These are phyloP conservation scores for Chaitophorus viminalis DNA, from an alignment of 2,888 invertebrate genomes.

Conservation along the genomic window DNA sequence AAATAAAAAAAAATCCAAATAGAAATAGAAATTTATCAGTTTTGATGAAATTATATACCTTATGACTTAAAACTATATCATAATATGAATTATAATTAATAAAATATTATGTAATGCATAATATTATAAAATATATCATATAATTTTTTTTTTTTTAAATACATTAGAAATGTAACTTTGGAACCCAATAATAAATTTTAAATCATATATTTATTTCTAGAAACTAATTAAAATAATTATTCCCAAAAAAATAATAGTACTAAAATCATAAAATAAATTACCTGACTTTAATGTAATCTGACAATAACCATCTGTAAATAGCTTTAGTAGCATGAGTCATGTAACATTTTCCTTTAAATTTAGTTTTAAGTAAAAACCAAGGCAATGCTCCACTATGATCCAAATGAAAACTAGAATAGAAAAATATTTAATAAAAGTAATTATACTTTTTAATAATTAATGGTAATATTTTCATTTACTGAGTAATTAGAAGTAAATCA, in stretches of 20 bases:
- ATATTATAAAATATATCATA: too few relatives aligned
- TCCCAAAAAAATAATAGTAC: background rate
- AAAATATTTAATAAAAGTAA: background rate
- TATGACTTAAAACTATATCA: too few relatives aligned
- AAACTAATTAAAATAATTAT: background rate
- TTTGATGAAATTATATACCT: too few relatives aligned
- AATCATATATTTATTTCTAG: too few relatives aligned
- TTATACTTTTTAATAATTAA: background rate
- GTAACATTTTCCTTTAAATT: conserved; percentile 96
- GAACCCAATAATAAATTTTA: background rate
- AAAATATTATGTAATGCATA: too few relatives aligned
- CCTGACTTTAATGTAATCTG: conserved; percentile 99
- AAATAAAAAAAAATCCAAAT: background rate
- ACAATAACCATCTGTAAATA: conserved; percentile 97
- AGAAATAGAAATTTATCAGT: background rate
- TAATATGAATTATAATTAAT: too few relatives aligned
- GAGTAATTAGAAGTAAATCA: conserved; percentile 91
- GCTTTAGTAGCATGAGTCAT: conserved; percentile 99
- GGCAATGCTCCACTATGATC: conserved; percentile 98
- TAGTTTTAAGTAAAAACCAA: conserved; percentile 97
- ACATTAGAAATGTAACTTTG: too few relatives aligned
- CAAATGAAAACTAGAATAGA: conserved; percentile 84
- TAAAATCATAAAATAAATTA: conserved; percentile 66
- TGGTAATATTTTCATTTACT: conserved; percentile 71
- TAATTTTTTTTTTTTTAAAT: too few relatives aligned